phyloP scores from a whole-genome alignment of 1,140 invertebrate species.

The Macrobrachium rosenbergii region DNA sequence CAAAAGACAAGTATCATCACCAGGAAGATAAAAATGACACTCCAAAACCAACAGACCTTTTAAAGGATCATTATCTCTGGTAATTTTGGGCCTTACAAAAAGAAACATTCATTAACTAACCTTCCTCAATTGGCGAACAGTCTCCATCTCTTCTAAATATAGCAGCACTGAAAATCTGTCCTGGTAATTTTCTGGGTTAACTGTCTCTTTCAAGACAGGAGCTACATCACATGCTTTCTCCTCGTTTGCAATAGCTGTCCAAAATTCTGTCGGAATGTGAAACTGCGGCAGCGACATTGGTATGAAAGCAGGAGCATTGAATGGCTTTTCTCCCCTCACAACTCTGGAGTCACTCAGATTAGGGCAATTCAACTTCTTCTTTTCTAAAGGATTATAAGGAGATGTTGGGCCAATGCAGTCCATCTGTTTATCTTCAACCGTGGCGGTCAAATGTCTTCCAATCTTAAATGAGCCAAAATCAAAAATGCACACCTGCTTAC shows the following conservation, averaged over 20 bases:
- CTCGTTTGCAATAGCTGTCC: conserved; percentile 67
- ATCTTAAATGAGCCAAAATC: conserved; percentile 75
- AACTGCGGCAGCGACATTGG: conserved; percentile 67
- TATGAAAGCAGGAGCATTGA: conserved; percentile 74
- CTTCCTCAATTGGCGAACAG: conserved; percentile 40
- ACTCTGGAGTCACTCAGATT: conserved; percentile 72
- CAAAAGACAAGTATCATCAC: no score
- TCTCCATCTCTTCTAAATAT: conserved; percentile 78
- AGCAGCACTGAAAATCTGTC: conserved; percentile 79
- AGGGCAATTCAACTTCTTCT: conserved; percentile 59
- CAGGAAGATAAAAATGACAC: no score
- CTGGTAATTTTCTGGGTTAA: conserved; percentile 60
- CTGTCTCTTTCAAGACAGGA: conserved; percentile 65
- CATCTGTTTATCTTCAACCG: conserved; percentile 68
- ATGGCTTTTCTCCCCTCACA: conserved; percentile 71
- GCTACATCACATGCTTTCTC: conserved; percentile 67
- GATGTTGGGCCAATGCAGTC: conserved; percentile 56
- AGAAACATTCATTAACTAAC: conserved; percentile 7
- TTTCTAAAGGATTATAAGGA: conserved; percentile 60
- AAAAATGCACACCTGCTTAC: conserved; percentile 75
- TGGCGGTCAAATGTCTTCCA: conserved; percentile 73
- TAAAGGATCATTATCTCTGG: not conserved
- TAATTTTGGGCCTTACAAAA: not conserved
- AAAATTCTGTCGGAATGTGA: conserved; percentile 67
- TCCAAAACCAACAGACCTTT: not conserved